Evolutionary conservation across 2,888 invertebrate genomes (phyloP).

Genomic region (Tricholauxania praeusta): DNA sequence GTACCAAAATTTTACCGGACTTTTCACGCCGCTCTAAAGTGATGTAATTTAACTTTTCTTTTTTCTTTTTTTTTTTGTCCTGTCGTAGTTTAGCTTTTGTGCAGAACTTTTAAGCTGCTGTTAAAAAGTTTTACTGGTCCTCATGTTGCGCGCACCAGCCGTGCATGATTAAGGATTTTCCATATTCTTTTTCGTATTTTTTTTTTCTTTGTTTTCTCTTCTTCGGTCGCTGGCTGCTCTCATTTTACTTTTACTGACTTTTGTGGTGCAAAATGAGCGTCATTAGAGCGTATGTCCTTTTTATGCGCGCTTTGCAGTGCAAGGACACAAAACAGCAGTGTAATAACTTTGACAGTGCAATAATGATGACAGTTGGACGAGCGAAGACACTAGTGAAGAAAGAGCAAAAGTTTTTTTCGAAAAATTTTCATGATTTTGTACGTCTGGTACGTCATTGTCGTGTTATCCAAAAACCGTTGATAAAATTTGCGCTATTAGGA

Average conservation of each 20-base stretch:
- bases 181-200: neutral
- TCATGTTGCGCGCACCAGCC: conserved; percentile 20
- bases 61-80: neutral
- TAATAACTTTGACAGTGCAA: no score
- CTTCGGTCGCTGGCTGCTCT: neutral
- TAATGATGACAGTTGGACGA: no score
- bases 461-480: no score
- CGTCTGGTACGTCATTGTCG: no score
- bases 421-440: no score
- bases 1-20: no score
- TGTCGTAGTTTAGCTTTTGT: conserved; percentile 4
- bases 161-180: conserved; percentile 9
- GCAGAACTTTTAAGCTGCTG: conserved; percentile 24
- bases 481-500: no score
- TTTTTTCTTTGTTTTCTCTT: neutral
- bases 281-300: conserved; percentile 24
- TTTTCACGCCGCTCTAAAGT: no score
- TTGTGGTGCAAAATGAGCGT: conserved; percentile 18
- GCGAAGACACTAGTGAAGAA: no score
- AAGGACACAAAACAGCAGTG: neutral
- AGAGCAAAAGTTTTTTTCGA: no score
- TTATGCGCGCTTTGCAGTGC: neutral
- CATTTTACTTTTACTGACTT: neutral
- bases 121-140: conserved; percentile 28
- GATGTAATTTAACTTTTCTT: no score